Evolutionary conservation across 2,113 vertebrate species (phyloP).

Genomic region (Alces alces): DNA sequence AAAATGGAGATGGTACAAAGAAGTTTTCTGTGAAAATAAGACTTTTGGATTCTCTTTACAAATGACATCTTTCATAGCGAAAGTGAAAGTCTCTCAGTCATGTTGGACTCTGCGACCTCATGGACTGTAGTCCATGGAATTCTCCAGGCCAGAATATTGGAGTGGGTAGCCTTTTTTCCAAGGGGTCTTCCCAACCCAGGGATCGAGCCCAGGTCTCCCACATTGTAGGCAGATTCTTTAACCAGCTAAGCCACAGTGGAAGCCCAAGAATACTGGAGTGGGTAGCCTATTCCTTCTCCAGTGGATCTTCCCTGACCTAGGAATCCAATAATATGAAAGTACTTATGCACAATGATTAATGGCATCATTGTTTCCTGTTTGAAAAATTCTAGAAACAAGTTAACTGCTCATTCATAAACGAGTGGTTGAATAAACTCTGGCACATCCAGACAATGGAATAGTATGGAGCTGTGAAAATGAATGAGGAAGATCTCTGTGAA

Average conservation of each 20-base stretch:
- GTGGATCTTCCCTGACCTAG: not conserved
- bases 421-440: not conserved
- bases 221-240: not conserved
- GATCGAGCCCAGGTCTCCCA: fast-evolving
- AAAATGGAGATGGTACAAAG: not conserved
- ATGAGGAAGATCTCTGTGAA: not conserved
- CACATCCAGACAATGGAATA: not conserved
- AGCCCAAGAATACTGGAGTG: not conserved
- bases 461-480: not conserved
- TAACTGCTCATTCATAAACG: not conserved
- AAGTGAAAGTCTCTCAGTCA: not conserved
- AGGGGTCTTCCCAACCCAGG: not conserved
- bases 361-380: not conserved
- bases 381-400: not conserved
- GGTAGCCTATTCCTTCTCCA: not conserved
- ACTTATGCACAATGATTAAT: not conserved
- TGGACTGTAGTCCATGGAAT: not conserved
- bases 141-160: not conserved
- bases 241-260: not conserved
- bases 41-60: not conserved
- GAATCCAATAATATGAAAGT: not conserved
- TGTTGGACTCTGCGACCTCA: not conserved
- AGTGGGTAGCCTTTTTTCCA: not conserved
- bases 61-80: not conserved
- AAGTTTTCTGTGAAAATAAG: not conserved